A percentile compares a stretch with the other conserved stretches of the same genome.
Conservation (phyloP, 2,888 invertebrate genomes). For the Mythimna loreyi region DNA sequence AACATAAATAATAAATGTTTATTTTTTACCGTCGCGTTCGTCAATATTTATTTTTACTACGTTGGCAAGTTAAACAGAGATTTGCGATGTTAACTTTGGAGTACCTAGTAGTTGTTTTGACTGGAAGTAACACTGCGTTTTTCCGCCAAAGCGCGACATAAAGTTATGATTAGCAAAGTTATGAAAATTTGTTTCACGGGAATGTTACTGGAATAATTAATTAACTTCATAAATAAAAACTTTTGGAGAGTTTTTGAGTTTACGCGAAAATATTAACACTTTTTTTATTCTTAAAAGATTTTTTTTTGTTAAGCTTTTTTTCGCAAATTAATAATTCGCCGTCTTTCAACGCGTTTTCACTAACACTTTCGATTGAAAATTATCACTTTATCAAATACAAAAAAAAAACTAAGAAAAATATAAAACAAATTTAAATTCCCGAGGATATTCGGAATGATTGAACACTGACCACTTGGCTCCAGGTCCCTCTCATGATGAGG, state of each 20-base stretch:
- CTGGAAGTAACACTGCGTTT: constrained; percentile 8
- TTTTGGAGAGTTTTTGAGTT: neutral
- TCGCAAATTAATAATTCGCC: neutral
- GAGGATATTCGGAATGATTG: constrained; percentile 57
- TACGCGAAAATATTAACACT: constrained; percentile 10
- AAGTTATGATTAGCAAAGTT: constrained; percentile 21
- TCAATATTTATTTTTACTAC: constrained; percentile 63
- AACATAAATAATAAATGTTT: constrained; percentile 41
- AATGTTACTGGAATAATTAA: constrained; percentile 2
- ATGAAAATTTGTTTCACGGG: constrained; percentile 10
- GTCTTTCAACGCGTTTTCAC: constrained; percentile 22
- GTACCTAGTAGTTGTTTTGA: neutral
- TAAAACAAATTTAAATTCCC: constrained; percentile 18
- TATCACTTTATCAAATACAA: constrained; percentile 30
- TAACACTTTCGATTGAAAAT: constrained; percentile 31
- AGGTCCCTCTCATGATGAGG: constrained; percentile 91
- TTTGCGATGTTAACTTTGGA: constrained; percentile 41
- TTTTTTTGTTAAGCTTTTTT: neutral
- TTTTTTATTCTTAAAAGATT: neutral
- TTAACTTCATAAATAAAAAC: neutral
- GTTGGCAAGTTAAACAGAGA: constrained; percentile 26
- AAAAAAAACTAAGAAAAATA: neutral
- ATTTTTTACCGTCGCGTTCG: constrained; percentile 20
- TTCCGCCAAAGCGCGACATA: constrained; percentile 11
- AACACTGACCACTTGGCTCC: constrained; percentile 92